These are phyloP conservation scores for Pedionomus torquatus DNA, from an alignment of 2,113 vertebrate species.

Conservation along the genomic window DNA sequence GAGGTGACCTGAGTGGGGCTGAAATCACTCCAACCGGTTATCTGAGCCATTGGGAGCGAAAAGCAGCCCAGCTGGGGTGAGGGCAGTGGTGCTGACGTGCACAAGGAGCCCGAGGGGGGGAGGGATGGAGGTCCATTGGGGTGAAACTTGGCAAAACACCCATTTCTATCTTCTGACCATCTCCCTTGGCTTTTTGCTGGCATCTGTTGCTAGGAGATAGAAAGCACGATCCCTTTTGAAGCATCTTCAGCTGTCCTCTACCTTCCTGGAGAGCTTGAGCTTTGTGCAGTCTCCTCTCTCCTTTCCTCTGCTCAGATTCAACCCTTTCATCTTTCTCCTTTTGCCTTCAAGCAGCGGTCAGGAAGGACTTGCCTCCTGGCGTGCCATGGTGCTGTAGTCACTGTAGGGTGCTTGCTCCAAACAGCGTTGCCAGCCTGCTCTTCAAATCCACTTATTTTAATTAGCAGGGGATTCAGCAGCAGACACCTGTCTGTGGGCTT, in stretches of 20 bases:
- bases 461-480: not conserved
- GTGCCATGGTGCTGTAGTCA: accelerated
- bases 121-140: accelerated
- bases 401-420: not conserved
- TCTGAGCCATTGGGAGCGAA: not conserved
- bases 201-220: slow-evolving; percentile 55
- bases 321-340: not conserved
- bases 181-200: not conserved
- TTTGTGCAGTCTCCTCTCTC: not conserved
- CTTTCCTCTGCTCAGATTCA: not conserved
- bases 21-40: not conserved
- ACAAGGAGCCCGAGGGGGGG: not conserved
- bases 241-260: not conserved
- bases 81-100: not conserved
- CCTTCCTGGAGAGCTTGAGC: not conserved
- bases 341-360: accelerated
- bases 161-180: not conserved
- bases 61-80: not conserved
- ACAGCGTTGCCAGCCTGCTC: accelerated
- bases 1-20: not conserved
- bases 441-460: not conserved
- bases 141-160: not conserved
- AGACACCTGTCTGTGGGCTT: not conserved
- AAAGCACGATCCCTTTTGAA: not conserved
- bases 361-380: not conserved